phyloP scores from a whole-genome alignment of 1,140 invertebrate genomes.

The Frieseomelitta varia region DNA sequence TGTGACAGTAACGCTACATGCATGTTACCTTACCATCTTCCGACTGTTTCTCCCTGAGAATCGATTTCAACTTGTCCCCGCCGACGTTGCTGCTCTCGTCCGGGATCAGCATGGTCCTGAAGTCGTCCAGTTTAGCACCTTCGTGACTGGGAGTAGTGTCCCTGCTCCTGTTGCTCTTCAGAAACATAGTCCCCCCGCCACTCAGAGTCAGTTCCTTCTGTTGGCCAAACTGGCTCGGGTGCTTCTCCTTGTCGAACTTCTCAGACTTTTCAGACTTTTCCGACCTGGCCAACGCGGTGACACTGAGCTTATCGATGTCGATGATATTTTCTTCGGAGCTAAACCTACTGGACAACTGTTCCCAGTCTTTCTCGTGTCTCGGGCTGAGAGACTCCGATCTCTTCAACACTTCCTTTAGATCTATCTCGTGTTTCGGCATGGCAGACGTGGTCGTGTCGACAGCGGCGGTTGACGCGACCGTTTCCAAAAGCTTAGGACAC shows the following conservation, averaged over 20 bases:
- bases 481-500: conserved; percentile 72
- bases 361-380: conserved; percentile 78
- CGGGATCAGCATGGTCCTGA: conserved; percentile 53
- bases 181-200: conserved; percentile 87
- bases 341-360: conserved; percentile 75
- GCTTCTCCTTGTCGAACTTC: conserved; percentile 75
- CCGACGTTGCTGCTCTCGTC: conserved; percentile 58
- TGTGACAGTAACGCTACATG: conserved; percentile 12
- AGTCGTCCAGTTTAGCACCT: conserved; percentile 72
- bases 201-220: conserved; percentile 79
- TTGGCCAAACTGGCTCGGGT: conserved; percentile 69
- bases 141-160: conserved; percentile 76
- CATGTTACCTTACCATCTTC: conserved; percentile 79
- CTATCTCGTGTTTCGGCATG: conserved; percentile 60
- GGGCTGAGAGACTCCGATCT: conserved; percentile 79
- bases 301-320: conserved; percentile 84
- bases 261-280: conserved; percentile 65
- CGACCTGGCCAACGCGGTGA: conserved; percentile 67
- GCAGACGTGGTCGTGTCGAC: background rate
- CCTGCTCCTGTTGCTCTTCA: conserved; percentile 86
- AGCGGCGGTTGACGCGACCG: background rate
- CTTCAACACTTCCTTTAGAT: conserved; percentile 74
- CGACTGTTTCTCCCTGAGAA: conserved; percentile 86
- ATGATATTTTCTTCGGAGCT: conserved; percentile 78
- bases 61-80: conserved; percentile 85